Base-by-base conservation (phyloP, 2,797 vertebrate species). In the Myotis planiceps region DNA sequence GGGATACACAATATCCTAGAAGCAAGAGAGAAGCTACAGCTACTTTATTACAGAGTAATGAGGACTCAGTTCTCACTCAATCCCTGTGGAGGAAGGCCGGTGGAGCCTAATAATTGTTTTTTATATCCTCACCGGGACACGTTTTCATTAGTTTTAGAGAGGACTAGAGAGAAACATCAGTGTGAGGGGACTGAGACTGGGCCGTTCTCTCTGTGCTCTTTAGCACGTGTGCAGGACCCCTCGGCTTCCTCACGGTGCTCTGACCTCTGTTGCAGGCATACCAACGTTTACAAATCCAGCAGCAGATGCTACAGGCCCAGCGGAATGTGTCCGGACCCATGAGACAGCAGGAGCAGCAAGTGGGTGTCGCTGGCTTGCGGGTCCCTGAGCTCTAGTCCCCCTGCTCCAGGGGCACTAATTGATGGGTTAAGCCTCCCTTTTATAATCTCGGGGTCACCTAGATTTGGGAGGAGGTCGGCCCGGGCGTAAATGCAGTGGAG, bases 271-370 rank as follows among this genome's bases (percentile, higher is more conserved):
- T 0, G 55, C 95, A 99, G 99, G 99, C 99, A 2, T 99, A 99
- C 99, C 99, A 99, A 99, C 99, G 99, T 99, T 99, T 99, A 99
- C 99, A 99, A 98, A 99, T 99, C 99, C 99, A 99, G 99, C 99
- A 99, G 99, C 99, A 99, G 99, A 99, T 99, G 99, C 99, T 99
- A 99, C 99, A 99, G 99, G 99, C 99, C 98, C 99, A 99, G 98
- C 99, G 99, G 98, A 99, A 99, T 92, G 99, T 99, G 98, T 99
- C 99, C 97, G 99, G 99, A 98, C 99, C 99, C 98, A 99, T 99
- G 99, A 99, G 99, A 99, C 99, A 99, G 98, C 99, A 99, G 99
- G 99, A 99, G 99, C 99, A 99, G 99, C 99, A 99, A 99, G 99
- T 99, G 99, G 97, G 99, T 99, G 86, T 88, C 94, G 2, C 29